Evolutionary conservation across 2,113 vertebrate species (phyloP), one percentile per base, ranked within the genome.

Genomic region (Quiscalus mexicanus): DNA sequence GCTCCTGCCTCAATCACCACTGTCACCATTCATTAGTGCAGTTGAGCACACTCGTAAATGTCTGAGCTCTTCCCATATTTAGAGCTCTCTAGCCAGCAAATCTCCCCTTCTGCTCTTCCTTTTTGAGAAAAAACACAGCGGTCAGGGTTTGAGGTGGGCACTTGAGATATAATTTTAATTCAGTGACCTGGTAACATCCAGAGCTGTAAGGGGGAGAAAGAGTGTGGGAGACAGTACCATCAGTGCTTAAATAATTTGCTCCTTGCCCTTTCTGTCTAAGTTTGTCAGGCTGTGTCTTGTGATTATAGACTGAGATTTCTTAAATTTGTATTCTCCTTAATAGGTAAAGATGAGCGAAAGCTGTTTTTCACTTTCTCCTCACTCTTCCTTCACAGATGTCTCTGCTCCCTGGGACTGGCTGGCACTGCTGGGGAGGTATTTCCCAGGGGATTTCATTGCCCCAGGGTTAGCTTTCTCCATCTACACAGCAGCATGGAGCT

Each of bases 181-280:
- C 59, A 31, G 14, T 39, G 59, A 23, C 44, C 28, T 6, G 10
- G 28, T 92, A 71, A 84, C 76, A 93, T 65, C 87, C 28, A 33
- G 79, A 95, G 44, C 90, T 91, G 17, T 63, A 74, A 84, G 90
- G 31, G 62, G 56, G 52, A 49, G 33, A 31, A 49, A 52, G 30
- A 69, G 16, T 53, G 80, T 81, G 75, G 80, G 86, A 93, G 53
- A 79, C 37, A 65, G 33, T 68, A 64, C 58, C 68, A 31, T 41
- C 73, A 16, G 73, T 71, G 73, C 79, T 96, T 89, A 82, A 89
- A 87, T 71, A 62, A 92, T 94, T 87, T 95, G 63, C 60, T 97
- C 60, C 87, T 70, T 96, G 62, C 73, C 65, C 89, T 97, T 96
- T 96, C 93, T 95, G 90, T 65, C 62, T 65, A 90, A 89, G 64